Base-by-base conservation (phyloP, 2,113 vertebrate species). In the Bubo blakistoni region DNA sequence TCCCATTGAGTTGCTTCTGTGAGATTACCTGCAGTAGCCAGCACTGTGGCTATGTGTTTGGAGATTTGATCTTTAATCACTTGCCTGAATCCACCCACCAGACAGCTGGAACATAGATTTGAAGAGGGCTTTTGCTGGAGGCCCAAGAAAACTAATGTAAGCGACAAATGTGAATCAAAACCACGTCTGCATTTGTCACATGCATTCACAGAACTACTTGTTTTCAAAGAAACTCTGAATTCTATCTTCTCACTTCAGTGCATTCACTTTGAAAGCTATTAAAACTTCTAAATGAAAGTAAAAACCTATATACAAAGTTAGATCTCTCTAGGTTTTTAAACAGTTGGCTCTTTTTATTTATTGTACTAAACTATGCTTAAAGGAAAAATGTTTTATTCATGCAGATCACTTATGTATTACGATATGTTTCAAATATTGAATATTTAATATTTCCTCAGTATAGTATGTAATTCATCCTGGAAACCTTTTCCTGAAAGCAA, bases 1-100 rank as follows among this genome's bases (percentile, higher is more conserved):
- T 73, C 63, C 42, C 62, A 58, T 32, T 0, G 6, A 88, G 51
- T 8, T 73, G 1, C 24, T 70, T 83, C 55, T 57, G 79, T 51
- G 55, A 67, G 38, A 88, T 71, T 67, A 51, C 32, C 81, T 4
- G 0, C 29, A 36, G 34, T 59, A 79, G 32, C 32, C 69, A 61
- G 55, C 0, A 3, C 67, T 2, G 0, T 0, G 0, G 22, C 29
- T 55, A 49, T 7, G 2, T 32, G 17, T 51, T 63, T 84, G 47
- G 52, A 58, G 69, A 34, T 63, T 25, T 63, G 38, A 25, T 52
- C 63, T 90, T 81, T 61, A 81, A 57, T 57, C 36, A 9, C 25
- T 16, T 46, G 29, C 42, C 29, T 70, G 51, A 51, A 62, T 70
- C 32, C 3, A 1, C 19, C 24, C 51, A 13, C 72, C 1, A 0